phyloP scores from a whole-genome alignment of 2,888 invertebrate species.

The Xanthia togata region DNA sequence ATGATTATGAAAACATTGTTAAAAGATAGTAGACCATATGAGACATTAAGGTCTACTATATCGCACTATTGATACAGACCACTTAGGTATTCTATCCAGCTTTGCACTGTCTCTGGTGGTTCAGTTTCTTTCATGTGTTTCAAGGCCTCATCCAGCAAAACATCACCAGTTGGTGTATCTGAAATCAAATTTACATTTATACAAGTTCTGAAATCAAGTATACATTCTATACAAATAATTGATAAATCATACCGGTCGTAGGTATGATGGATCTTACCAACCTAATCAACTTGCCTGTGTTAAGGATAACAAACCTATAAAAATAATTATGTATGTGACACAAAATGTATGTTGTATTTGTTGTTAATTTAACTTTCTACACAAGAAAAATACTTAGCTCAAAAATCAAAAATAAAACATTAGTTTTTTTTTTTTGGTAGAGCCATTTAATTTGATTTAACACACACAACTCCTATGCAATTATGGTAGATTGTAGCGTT shows the following conservation, averaged over 20 bases:
- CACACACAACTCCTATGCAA: conserved; percentile 16
- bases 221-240: conserved; percentile 1
- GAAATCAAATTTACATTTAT: conserved; percentile 65
- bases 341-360: background rate
- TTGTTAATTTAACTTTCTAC: background rate
- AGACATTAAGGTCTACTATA: background rate
- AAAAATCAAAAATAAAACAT: conserved; percentile 8
- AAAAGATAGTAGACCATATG: background rate
- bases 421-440: too few relatives aligned
- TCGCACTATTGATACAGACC: conserved; percentile 91
- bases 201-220: conserved; percentile 89
- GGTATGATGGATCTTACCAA: background rate
- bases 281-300: background rate
- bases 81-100: conserved; percentile 99
- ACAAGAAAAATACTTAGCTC: background rate
- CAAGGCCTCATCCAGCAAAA: conserved; percentile 97
- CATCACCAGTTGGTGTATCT: conserved; percentile 99
- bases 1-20: background rate
- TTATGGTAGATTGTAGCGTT: conserved; percentile 32
- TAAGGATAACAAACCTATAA: conserved; percentile 5
- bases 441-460: conserved; percentile 29
- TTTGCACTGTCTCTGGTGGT: conserved; percentile 98
- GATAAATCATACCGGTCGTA: background rate
- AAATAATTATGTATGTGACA: background rate
- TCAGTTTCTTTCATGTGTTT: conserved; percentile 99